Base-by-base conservation (phyloP, 1,140 invertebrate genomes). In the Zelostemma sp. region DNA sequence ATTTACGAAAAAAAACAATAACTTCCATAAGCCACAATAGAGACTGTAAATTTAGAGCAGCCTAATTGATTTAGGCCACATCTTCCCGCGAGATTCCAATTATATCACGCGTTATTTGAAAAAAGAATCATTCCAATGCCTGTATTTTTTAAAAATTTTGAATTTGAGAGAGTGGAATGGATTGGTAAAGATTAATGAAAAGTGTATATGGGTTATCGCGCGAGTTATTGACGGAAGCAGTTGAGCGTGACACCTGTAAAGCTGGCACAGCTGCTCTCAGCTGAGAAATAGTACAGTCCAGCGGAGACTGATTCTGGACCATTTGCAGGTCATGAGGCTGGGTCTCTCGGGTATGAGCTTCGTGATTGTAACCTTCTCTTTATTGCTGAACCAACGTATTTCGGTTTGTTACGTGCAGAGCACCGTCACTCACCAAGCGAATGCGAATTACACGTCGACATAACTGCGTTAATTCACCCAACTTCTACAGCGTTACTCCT, bases 271-370 rank as follows among this genome's bases (percentile, higher is more conserved):
- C 49, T 53, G 49, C 49, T 53, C 33, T 38, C 35, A 15, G n/a
- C 49, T 53, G 49, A 53, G 49, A 53, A 53, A 53, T 40, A 63
- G 58, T 58, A 63, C 66, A 16, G 43, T 50, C 49, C 15, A 45
- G 40, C 17, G 50, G 46, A 70, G 61, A 70, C 56, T 65, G 67
- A 70, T 64, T 64, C 56, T 61, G 38, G 56, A 70, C 67, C 61
- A 65, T 66, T 66, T 66, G 54, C 43, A 45, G 62, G 48, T 71
- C 68, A 69, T 58, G 58, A 62, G 61, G 57, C 48, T 25, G 18
- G 19, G 53, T 65, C 68, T 71, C 68, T 54, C 8, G 68, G 54
- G 62, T 54, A 55, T 57, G 12, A 55, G 31, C 28, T 54, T 41
- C 28, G 61, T 70, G 67, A 70, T 65, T 69, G 57, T 61, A 28